Evolutionary conservation across 1,140 invertebrate genomes (phyloP).

Genomic region (Liolophura sinensis): DNA sequence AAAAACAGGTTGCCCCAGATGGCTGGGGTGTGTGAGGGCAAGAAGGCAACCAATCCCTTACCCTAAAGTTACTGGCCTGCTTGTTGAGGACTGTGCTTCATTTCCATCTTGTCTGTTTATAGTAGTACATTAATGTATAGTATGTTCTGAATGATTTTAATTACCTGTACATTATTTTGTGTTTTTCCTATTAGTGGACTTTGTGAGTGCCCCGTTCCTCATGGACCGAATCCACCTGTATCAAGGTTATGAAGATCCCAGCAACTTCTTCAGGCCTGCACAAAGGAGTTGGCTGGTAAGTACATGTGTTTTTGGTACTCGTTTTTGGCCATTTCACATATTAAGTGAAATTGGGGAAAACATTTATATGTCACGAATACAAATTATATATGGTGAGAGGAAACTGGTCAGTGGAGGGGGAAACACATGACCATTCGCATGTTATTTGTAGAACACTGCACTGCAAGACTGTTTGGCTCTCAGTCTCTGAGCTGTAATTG

Average conservation of each 20-base stretch:
- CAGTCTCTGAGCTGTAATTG: no score
- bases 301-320: no score
- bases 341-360: not conserved
- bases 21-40: no score
- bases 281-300: slow-evolving; percentile 52
- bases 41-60: no score
- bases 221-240: slow-evolving; percentile 50
- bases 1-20: no score
- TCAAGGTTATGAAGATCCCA: slow-evolving; percentile 42
- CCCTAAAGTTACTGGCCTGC: no score
- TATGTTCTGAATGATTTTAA: not conserved
- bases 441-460: not conserved
- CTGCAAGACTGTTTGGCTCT: no score
- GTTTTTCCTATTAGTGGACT: slow-evolving; percentile 41
- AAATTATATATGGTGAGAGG: not conserved
- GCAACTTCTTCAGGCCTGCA: slow-evolving; percentile 51
- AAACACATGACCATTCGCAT: not conserved
- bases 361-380: not conserved
- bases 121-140: not conserved
- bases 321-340: no score
- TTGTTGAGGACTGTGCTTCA: not conserved
- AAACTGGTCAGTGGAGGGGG: not conserved
- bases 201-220: slow-evolving; percentile 49
- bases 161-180: not conserved
- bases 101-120: not conserved